A percentile compares a stretch with the other conserved stretches of the same genome.
These are phyloP conservation scores for Mamestra configurata DNA, from an alignment of 1,140 invertebrate species.

Conservation along the genomic window DNA sequence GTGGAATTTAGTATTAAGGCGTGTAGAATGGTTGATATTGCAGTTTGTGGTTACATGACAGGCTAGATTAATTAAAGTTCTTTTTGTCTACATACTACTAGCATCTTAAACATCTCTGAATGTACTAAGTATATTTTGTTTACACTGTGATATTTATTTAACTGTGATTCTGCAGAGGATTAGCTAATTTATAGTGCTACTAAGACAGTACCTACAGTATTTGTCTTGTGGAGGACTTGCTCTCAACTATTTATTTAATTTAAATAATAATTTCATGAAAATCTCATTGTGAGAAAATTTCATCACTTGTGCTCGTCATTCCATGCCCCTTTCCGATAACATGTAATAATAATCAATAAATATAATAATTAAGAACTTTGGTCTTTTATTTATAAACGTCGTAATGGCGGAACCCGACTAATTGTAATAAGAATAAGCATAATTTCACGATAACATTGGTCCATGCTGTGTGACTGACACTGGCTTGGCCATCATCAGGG, in stretches of 20 bases:
- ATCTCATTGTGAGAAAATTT: conserved; percentile 41
- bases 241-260: conserved; percentile 48
- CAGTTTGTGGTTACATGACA: conserved; percentile 59
- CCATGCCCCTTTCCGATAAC: conserved; percentile 51
- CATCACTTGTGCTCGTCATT: conserved; percentile 53
- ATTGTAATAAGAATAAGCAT: no score
- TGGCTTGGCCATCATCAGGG: no score
- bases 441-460: no score
- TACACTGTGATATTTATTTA: conserved; percentile 75
- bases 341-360: conserved; percentile 42
- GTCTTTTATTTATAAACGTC: conserved; percentile 25
- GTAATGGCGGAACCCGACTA: no score
- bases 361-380: conserved; percentile 1
- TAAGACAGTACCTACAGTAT: conserved; percentile 46
- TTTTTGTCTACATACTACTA: conserved; percentile 46
- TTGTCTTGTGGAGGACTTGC: conserved; percentile 52
- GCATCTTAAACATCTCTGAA: conserved; percentile 40
- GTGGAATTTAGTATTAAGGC: conserved; percentile 62
- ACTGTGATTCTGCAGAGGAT: conserved; percentile 71
- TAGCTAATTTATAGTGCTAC: conserved; percentile 59
- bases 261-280: conserved; percentile 40
- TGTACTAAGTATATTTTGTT: conserved; percentile 69
- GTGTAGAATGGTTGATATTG: conserved; percentile 64
- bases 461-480: no score
- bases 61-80: conserved; percentile 53